These are phyloP conservation scores for Olivierus martensii DNA, from an alignment of 1,140 invertebrate species.

Conservation along the genomic window DNA sequence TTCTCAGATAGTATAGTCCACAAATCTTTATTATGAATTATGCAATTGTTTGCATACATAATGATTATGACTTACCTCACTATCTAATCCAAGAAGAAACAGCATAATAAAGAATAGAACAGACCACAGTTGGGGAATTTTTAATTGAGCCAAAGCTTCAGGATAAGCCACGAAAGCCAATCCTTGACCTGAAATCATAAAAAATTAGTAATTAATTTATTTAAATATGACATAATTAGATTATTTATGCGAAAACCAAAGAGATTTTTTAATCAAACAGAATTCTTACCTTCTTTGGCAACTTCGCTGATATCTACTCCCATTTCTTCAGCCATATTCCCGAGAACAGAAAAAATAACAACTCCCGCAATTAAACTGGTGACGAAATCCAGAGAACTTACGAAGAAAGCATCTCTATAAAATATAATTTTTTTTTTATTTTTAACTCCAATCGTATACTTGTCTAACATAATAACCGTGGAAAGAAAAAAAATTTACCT, in stretches of 20 bases:
- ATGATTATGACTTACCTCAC: conserved; percentile 10
- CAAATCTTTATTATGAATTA: too few relatives aligned
- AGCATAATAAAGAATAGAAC: conserved; percentile 28
- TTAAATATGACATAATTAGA: too few relatives aligned
- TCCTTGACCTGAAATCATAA: conserved; percentile 17
- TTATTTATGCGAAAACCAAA: too few relatives aligned
- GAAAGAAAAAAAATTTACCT: too few relatives aligned
- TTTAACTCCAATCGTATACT: too few relatives aligned
- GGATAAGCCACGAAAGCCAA: conserved; percentile 22
- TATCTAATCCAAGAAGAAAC: conserved; percentile 14
- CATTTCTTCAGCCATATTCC: conserved; percentile 23
- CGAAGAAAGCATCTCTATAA: conserved; percentile 19
- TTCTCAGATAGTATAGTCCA: too few relatives aligned
- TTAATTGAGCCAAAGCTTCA: conserved; percentile 17
- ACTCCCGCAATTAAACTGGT: conserved; percentile 20
- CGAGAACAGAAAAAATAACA: conserved; percentile 21
- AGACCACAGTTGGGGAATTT: conserved; percentile 21
- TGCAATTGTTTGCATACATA: too few relatives aligned
- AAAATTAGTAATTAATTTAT: neutral
- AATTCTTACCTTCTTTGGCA: conserved; percentile 8
- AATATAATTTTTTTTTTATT: too few relatives aligned
- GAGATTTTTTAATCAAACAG: too few relatives aligned
- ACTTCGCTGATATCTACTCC: conserved; percentile 14
- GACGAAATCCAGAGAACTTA: conserved; percentile 19
- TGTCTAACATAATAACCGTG: too few relatives aligned